A percentile compares a stretch with the other conserved stretches of the same genome.
Evolutionary conservation across 2,888 invertebrate genomes (phyloP).

Genomic region (Argyresthia goedartella): DNA sequence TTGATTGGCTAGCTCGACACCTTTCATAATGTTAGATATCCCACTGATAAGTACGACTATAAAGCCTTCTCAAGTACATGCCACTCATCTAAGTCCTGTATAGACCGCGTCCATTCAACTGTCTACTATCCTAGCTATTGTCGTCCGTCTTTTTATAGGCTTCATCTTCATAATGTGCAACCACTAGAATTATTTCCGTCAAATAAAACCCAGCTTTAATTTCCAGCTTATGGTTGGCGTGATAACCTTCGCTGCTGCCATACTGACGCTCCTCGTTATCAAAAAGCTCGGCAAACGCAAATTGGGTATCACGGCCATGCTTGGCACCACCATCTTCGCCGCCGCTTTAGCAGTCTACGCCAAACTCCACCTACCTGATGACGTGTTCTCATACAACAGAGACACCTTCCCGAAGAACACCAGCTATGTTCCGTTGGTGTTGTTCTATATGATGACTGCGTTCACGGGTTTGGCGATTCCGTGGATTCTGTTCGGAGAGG

Average conservation of each 20-base stretch:
- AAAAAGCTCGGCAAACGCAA: slow-evolving; percentile 59
- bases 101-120: no score
- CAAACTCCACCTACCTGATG: slow-evolving; percentile 28
- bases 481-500: slow-evolving; percentile 70
- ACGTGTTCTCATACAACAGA: slow-evolving; percentile 53
- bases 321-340: slow-evolving; percentile 44
- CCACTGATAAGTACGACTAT: no score
- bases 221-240: slow-evolving; percentile 59
- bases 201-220: no score
- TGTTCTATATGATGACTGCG: slow-evolving; percentile 46
- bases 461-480: slow-evolving; percentile 56
- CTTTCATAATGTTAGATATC: no score
- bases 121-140: no score
- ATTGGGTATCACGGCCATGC: slow-evolving; percentile 48
- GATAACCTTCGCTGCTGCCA: slow-evolving; percentile 48
- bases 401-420: slow-evolving; percentile 42
- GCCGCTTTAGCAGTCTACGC: slow-evolving; percentile 56
- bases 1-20: no score
- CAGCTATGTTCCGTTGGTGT: slow-evolving; percentile 44
- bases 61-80: no score
- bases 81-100: no score
- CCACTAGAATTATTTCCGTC: no score
- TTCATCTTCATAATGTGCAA: no score
- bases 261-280: slow-evolving; percentile 46
- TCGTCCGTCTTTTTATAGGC: no score